Conservation (phyloP, 2,113 vertebrate genomes). For the Corythaixoides concolor region DNA sequence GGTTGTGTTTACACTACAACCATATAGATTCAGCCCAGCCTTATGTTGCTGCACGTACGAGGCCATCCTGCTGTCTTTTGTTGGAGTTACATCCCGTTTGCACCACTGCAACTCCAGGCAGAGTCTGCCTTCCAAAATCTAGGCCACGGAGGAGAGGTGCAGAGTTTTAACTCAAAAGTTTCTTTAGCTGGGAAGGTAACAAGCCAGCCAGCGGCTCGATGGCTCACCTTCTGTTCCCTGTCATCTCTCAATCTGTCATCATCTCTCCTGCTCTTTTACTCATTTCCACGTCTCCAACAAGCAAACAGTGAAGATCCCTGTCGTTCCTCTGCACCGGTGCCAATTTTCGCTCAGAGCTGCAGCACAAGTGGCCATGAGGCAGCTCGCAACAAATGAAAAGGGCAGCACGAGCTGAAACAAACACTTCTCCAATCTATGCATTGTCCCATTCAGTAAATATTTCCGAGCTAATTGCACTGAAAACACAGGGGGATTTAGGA, state of each 20-base stretch:
- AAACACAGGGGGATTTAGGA: background rate
- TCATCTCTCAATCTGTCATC: background rate
- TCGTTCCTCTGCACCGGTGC: fast-evolving
- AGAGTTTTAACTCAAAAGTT: background rate
- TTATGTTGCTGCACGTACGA: fast-evolving
- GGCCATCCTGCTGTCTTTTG: background rate
- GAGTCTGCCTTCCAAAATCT: background rate
- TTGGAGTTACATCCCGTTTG: background rate
- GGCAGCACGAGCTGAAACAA: background rate
- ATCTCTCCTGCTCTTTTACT: background rate
- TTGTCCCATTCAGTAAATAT: background rate
- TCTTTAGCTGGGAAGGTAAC: background rate
- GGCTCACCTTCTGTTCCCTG: background rate
- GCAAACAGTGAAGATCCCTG: background rate
- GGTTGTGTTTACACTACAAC: background rate
- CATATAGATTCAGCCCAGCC: background rate
- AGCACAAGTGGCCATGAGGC: background rate
- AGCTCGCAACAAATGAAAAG: fast-evolving
- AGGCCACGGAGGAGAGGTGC: background rate
- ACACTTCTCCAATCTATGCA: background rate
- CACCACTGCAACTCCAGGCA: background rate
- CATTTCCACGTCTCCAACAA: background rate
- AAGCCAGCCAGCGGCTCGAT: background rate
- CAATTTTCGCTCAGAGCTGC: background rate
- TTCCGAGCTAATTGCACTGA: background rate